phyloP scores from a whole-genome alignment of 2,888 invertebrate species.

The Saturnia pavonia region DNA sequence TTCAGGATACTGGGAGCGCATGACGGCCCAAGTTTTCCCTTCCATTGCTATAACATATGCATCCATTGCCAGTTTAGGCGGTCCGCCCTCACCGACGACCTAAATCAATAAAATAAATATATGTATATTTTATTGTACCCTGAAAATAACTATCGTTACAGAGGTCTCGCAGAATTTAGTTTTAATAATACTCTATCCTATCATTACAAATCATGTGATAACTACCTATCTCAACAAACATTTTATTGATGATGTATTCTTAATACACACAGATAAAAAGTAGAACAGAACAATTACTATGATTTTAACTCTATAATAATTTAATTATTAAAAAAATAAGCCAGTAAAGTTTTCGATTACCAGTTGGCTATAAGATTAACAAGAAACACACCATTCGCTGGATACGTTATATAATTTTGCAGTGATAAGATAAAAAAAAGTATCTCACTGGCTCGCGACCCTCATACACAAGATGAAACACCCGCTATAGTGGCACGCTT shows the following conservation, averaged over 20 bases:
- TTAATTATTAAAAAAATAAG: background rate
- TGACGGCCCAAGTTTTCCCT: constrained; percentile 88
- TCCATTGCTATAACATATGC: constrained; percentile 84
- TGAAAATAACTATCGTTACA: background rate
- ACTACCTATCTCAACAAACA: too few relatives aligned
- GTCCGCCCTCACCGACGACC: constrained; percentile 73
- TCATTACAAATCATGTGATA: background rate
- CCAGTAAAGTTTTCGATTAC: too few relatives aligned
- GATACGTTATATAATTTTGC: too few relatives aligned
- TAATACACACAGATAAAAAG: background rate
- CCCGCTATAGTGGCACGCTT: too few relatives aligned
- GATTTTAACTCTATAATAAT: background rate
- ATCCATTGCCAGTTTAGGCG: constrained; percentile 65
- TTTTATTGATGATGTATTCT: background rate
- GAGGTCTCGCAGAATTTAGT: background rate
- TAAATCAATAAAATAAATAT: constrained; percentile 35
- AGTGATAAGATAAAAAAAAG: too few relatives aligned
- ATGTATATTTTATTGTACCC: background rate
- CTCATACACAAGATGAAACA: too few relatives aligned
- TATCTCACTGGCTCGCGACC: too few relatives aligned
- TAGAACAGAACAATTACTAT: background rate
- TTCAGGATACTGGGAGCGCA: constrained; percentile 86
- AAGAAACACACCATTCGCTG: too few relatives aligned
- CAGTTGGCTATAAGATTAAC: too few relatives aligned
- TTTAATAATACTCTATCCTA: background rate